Evolutionary conservation across 1,140 invertebrate species (phyloP).

Genomic region (Charaxes varanes): DNA sequence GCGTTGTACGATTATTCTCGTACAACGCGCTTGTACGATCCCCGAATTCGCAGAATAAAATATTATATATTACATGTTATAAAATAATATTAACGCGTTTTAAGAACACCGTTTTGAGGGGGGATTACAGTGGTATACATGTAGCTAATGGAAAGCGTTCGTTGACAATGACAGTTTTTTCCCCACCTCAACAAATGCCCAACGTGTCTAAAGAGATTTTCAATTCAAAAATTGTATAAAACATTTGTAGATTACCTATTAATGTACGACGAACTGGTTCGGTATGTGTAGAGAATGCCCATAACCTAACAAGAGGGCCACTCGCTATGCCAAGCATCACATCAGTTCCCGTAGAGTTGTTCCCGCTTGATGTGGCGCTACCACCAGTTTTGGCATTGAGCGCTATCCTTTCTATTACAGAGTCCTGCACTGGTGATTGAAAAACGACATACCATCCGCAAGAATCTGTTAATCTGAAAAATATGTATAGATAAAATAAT

Average conservation of each 20-base stretch:
- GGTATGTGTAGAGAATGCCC: constrained; percentile 84
- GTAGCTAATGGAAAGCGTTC: no score
- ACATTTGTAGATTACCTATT: constrained; percentile 51
- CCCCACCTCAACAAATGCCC: no score
- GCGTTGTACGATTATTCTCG: no score
- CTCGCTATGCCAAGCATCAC: constrained; percentile 82
- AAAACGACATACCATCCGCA: constrained; percentile 97
- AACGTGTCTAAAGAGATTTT: no score
- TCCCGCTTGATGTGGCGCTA: constrained; percentile 64
- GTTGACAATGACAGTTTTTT: no score
- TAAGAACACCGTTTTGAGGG: no score
- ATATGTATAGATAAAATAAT: no score
- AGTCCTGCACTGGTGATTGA: constrained; percentile 93
- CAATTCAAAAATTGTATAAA: not conserved
- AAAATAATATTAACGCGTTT: no score
- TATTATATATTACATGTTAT: no score
- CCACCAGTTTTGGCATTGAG: constrained; percentile 94
- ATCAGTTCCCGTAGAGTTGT: constrained; percentile 51
- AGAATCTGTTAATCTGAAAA: constrained; percentile 91
- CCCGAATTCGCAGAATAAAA: no score
- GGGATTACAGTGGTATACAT: no score
- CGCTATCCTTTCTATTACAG: constrained; percentile 92
- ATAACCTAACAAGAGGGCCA: constrained; percentile 89
- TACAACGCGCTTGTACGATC: no score
- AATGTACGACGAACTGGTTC: constrained; percentile 65